A percentile compares a stretch with the other conserved stretches of the same genome.
Evolutionary conservation across 1,140 invertebrate species (phyloP).

Genomic region (Dufourea novaeangliae): DNA sequence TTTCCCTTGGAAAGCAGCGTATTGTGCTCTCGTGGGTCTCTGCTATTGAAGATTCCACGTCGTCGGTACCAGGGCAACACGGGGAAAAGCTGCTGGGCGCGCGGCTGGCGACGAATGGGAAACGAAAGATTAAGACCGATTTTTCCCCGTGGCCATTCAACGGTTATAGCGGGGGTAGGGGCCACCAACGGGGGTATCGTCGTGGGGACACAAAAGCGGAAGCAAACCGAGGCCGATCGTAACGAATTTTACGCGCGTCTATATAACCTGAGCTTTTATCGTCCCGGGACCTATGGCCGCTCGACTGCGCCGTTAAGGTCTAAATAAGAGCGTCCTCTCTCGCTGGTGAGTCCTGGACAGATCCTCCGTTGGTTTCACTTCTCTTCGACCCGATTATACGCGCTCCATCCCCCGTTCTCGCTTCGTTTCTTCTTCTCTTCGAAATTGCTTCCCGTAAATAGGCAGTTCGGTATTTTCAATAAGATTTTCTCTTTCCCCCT

Average conservation of each 20-base stretch:
- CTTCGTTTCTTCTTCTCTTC: slow-evolving; percentile 24
- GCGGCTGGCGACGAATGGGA: background rate
- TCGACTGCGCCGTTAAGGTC: slow-evolving; percentile 70
- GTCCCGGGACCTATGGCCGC: slow-evolving; percentile 70
- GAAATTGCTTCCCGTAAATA: slow-evolving; percentile 47
- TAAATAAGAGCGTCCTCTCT: slow-evolving; percentile 75
- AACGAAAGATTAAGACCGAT: slow-evolving; percentile 10
- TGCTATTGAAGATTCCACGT: background rate
- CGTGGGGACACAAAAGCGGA: slow-evolving; percentile 45
- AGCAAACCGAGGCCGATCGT: slow-evolving; percentile 60
- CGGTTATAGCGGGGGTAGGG: slow-evolving; percentile 31
- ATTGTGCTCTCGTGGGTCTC: too few relatives aligned
- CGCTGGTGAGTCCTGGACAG: slow-evolving; percentile 65
- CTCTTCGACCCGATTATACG: slow-evolving; percentile 10
- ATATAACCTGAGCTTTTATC: slow-evolving; percentile 75
- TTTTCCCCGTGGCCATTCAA: slow-evolving; percentile 10
- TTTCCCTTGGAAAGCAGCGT: too few relatives aligned
- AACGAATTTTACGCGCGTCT: slow-evolving; percentile 71
- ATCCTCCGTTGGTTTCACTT: slow-evolving; percentile 67
- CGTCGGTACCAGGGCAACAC: too few relatives aligned
- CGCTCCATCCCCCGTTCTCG: background rate
- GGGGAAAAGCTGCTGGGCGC: too few relatives aligned
- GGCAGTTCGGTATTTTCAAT: slow-evolving; percentile 45
- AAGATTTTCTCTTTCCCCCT: too few relatives aligned
- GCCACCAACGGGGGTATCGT: slow-evolving; percentile 12